Conservation (phyloP, 2,888 invertebrate species). For the Athalia rosae region DNA sequence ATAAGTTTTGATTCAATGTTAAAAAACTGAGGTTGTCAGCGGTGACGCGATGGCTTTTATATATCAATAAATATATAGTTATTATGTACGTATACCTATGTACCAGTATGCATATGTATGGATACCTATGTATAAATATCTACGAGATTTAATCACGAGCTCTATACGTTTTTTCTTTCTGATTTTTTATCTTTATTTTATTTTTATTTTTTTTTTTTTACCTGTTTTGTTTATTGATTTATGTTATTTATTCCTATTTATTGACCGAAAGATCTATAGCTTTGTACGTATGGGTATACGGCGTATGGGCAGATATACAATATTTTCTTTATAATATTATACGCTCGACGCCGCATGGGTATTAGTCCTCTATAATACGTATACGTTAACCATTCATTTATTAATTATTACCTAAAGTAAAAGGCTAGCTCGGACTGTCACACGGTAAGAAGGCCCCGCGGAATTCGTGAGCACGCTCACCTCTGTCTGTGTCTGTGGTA, state of each 20-base stretch:
- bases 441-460: not conserved
- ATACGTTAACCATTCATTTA: constrained; percentile 22
- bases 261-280: not conserved
- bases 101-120: not conserved
- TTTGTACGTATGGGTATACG: not conserved
- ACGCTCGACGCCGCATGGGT: not conserved
- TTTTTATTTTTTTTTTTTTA: not conserved
- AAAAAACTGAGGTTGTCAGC: no score
- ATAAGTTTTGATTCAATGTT: no score
- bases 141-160: not conserved
- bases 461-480: not conserved
- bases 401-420: constrained; percentile 35
- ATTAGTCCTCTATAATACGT: not conserved
- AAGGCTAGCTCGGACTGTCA: not conserved
- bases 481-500: not conserved
- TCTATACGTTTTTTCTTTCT: not conserved
- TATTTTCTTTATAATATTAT: constrained; percentile 7
- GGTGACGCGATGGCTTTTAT: no score
- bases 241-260: constrained; percentile 37
- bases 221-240: constrained; percentile 23
- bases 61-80: no score
- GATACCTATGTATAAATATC: not conserved
- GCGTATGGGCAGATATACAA: not conserved
- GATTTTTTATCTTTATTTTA: not conserved
- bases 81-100: no score